These are phyloP conservation scores for Luffia ferchaultella DNA, from an alignment of 2,888 invertebrate genomes.

Conservation along the genomic window DNA sequence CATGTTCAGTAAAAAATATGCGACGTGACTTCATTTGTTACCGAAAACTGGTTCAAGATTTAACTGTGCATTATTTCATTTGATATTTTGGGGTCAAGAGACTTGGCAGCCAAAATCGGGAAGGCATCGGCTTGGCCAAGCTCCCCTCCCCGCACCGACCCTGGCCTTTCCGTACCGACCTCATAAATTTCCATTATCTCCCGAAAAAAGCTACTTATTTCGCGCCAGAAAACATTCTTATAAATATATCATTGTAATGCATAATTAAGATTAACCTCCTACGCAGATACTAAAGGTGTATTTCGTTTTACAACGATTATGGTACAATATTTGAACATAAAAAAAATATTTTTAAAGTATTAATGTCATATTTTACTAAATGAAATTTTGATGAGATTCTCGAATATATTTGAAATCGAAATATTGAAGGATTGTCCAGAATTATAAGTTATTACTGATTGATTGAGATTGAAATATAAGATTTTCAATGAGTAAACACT, in stretches of 20 bases:
- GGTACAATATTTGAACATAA: too few species aligned
- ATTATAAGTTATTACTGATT: too few species aligned
- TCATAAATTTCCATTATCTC: neutral
- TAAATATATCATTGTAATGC: constrained; percentile 32
- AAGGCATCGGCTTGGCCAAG: constrained; percentile 1
- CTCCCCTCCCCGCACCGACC: neutral
- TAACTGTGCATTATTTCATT: neutral
- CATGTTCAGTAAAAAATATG: neutral
- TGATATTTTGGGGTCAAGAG: constrained; percentile 1
- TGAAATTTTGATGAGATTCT: too few species aligned
- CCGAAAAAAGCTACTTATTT: neutral
- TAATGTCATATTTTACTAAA: too few species aligned
- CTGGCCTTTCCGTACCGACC: neutral
- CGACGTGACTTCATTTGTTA: neutral
- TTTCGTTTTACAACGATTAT: neutral
- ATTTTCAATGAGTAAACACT: too few species aligned
- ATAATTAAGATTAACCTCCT: constrained; percentile 30
- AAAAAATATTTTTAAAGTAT: too few species aligned
- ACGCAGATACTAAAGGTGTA: neutral
- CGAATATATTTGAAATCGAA: too few species aligned
- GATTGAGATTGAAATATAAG: too few species aligned
- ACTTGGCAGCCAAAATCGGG: constrained; percentile 3
- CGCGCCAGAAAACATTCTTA: constrained; percentile 14
- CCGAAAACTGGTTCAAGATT: neutral
- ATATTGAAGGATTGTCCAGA: too few species aligned